Evolutionary conservation across 2,888 invertebrate species (phyloP), one percentile per base, ranked within the genome.

Genomic region (Oxytorus armatus): DNA sequence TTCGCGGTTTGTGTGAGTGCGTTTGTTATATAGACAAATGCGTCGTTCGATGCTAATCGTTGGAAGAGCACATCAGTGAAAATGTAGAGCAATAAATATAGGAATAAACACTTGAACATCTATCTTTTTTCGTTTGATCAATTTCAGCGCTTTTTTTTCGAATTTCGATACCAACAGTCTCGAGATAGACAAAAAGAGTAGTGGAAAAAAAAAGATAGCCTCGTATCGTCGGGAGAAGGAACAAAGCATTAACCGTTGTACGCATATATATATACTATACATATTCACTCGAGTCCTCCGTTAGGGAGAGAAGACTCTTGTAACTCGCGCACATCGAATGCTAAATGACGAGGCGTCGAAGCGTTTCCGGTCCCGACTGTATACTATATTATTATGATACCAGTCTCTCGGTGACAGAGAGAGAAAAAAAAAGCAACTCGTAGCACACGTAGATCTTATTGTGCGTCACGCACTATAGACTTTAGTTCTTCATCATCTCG

Each of bases 291-390:
- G 47, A 47, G 36, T 47, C 47, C 39, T 21, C 59, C 51, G 61
- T 47, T n/a, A 57, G 23, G 57, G 44, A 69, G 57, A 69, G 25
- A 47, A 72, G 3, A 2, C 29, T 49, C 39, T 36, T 25, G 47
- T 29, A 25, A 72, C 72, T 72, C 61, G 72, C 79, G 76, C 72
- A 29, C 66, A 66, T 70, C 75, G 79, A 80, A 80, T 80, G 72
- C 47, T 66, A 76, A 80, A 76, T 69, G 75, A 79, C 79, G 76
- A 76, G 66, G 76, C 72, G 72, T 33, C 47, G 72, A 47, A 66
- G 59, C 79, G 75, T 72, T 80, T 76, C 79, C 76, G 79, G 76
- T 68, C 72, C n/a, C 53, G 72, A 18, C 55, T 18, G 25, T 49
- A 33, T 57, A 16, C 14, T 8, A 11, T 42, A n/a, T n/a, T n/a